Evolutionary conservation across 2,113 vertebrate genomes (phyloP).

Genomic region (Rousettus leschenaultii): DNA sequence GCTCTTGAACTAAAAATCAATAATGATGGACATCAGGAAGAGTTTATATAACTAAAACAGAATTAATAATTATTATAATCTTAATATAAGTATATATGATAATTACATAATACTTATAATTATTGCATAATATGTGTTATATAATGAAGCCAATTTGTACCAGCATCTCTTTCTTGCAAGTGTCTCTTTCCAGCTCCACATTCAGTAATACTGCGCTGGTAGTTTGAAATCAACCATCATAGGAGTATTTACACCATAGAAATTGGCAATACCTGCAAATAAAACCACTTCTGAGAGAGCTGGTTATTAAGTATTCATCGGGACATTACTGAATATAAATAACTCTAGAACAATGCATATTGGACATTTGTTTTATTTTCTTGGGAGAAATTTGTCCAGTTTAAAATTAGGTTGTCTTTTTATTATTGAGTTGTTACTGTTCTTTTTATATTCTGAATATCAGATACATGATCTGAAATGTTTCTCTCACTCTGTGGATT

Average conservation of each 20-base stretch:
- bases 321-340: neutral
- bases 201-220: neutral
- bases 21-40: no score
- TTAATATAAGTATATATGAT: no score
- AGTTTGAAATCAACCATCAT: neutral
- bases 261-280: no score
- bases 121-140: no score
- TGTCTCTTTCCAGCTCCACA: neutral
- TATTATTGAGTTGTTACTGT: neutral
- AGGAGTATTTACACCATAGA: neutral
- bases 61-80: no score
- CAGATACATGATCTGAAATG: neutral
- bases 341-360: neutral
- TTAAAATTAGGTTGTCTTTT: neutral
- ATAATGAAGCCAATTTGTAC: no score
- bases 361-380: neutral
- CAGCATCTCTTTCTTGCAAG: neutral
- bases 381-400: neutral
- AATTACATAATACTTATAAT: no score
- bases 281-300: neutral
- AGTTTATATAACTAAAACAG: no score
- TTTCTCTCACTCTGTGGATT: neutral
- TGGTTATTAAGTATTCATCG: neutral
- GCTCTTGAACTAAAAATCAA: no score
- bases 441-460: neutral